Evolutionary conservation across 1,140 invertebrate genomes (phyloP).

Genomic region (Phenacoccus solenopsis): DNA sequence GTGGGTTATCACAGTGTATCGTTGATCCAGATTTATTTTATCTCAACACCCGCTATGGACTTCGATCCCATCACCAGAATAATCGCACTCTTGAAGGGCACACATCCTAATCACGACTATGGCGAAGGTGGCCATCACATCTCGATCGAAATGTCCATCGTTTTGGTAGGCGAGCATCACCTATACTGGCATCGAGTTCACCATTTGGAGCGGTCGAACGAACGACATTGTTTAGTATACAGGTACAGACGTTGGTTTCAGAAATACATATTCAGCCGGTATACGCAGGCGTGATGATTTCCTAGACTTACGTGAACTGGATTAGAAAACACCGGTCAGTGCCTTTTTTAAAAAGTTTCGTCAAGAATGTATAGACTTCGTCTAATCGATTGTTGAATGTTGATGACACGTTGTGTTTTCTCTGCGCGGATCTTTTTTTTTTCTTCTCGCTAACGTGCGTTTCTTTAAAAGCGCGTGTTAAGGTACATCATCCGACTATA

Average conservation of each 20-base stretch:
- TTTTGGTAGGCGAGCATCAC: too few relatives aligned
- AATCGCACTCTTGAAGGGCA: too few relatives aligned
- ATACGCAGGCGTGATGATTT: slow-evolving; percentile 12
- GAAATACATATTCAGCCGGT: neutral
- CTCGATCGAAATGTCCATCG: too few relatives aligned
- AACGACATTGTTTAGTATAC: neutral
- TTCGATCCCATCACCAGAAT: too few relatives aligned
- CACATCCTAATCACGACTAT: too few relatives aligned
- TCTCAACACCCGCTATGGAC: too few relatives aligned
- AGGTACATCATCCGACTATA: slow-evolving; percentile 15
- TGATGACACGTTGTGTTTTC: slow-evolving; percentile 13
- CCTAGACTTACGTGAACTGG: slow-evolving; percentile 13
- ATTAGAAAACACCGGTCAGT: slow-evolving; percentile 15
- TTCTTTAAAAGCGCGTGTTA: slow-evolving; percentile 12
- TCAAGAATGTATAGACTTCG: neutral
- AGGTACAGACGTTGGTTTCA: neutral
- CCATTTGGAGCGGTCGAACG: neutral
- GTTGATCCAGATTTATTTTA: too few relatives aligned
- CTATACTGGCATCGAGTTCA: too few relatives aligned
- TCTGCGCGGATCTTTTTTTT: neutral
- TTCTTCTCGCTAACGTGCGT: neutral
- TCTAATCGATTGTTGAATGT: slow-evolving; percentile 16
- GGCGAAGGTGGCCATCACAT: too few relatives aligned
- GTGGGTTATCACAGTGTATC: too few relatives aligned
- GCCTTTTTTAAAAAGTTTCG: slow-evolving; percentile 8